phyloP scores from a whole-genome alignment of 2,888 invertebrate genomes.

The Campoletis raptor region DNA sequence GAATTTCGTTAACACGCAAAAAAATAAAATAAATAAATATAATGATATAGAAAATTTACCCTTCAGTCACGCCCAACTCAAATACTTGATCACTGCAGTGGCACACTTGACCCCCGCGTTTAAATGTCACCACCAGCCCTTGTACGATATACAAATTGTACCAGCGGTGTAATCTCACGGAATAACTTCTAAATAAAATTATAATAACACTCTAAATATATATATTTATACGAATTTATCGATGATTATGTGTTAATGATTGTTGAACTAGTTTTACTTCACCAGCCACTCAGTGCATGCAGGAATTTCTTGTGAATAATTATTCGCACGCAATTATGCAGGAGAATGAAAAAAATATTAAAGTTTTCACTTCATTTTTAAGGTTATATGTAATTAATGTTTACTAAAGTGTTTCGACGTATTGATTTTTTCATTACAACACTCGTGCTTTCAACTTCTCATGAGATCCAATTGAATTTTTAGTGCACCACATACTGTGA shows the following conservation, averaged over 20 bases:
- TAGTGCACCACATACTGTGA: not conserved
- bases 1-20: not conserved
- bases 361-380: not conserved
- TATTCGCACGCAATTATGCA: not conserved
- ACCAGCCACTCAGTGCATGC: not conserved
- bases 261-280: not conserved
- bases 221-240: not conserved
- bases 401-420: not conserved
- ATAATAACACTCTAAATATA: slow-evolving; percentile 1
- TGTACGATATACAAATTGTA: slow-evolving; percentile 9
- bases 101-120: not conserved
- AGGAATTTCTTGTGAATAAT: not conserved
- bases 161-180: not conserved
- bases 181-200: not conserved
- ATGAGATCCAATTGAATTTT: not conserved
- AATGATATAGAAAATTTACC: not conserved
- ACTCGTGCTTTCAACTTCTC: not conserved
- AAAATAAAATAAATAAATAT: not conserved
- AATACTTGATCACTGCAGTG: slow-evolving; percentile 13
- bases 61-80: slow-evolving; percentile 1
- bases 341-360: not conserved
- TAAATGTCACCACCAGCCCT: slow-evolving; percentile 21
- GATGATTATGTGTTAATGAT: not conserved
- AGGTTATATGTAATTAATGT: not conserved
- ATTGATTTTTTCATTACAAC: not conserved